These are phyloP conservation scores for Scolopax rusticola DNA, from an alignment of 2,797 vertebrate genomes.

Conservation along the genomic window DNA sequence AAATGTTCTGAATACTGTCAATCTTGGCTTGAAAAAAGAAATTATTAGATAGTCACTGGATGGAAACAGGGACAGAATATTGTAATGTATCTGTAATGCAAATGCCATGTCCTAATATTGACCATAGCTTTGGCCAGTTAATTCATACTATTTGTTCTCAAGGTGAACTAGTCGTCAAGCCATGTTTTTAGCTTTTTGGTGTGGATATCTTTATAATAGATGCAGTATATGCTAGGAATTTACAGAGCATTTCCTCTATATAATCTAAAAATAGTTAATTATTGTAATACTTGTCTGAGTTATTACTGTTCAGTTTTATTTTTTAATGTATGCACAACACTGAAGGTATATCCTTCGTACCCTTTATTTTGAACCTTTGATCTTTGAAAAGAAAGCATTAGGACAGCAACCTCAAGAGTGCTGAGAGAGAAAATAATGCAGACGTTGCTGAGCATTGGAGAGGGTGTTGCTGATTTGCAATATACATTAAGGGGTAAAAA, in stretches of 20 bases:
- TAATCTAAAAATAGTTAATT: neutral
- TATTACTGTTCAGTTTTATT: neutral
- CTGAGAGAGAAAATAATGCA: neutral
- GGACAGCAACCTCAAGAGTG: accelerated
- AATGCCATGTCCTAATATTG: neutral
- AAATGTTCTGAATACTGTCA: neutral
- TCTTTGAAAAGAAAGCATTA: neutral
- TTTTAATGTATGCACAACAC: neutral
- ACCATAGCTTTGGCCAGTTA: neutral
- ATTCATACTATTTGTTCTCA: neutral
- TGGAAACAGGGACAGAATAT: neutral
- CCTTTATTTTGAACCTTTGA: neutral
- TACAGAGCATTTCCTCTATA: neutral
- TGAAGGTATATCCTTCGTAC: neutral
- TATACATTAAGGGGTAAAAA: neutral
- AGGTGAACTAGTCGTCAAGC: neutral
- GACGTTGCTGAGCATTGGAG: neutral
- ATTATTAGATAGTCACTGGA: neutral
- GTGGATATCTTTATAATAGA: neutral
- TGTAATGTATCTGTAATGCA: neutral
- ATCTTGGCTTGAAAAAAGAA: neutral
- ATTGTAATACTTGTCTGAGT: neutral
- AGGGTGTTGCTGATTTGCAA: neutral
- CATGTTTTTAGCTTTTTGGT: neutral
- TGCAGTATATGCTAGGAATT: neutral